Evolutionary conservation across 2,113 vertebrate species (phyloP).

Genomic region (Saccopteryx leptura): DNA sequence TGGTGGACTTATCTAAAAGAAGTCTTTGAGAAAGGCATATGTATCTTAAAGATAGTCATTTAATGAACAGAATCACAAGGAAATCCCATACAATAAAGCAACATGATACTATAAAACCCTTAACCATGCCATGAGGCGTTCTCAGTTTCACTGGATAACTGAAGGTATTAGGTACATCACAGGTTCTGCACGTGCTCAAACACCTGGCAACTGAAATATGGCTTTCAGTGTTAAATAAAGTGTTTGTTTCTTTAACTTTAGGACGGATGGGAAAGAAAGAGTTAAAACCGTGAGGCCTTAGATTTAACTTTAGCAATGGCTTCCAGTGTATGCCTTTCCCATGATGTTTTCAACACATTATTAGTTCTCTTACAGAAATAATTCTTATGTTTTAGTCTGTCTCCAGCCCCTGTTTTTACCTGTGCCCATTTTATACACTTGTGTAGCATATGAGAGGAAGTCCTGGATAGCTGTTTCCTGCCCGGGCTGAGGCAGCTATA

Average conservation of each 20-base stretch:
- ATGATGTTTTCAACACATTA: conserved; percentile 15
- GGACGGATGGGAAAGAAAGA: not conserved
- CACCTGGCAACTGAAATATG: not conserved
- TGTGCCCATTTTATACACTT: not conserved
- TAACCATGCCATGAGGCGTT: not conserved
- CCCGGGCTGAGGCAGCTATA: conserved; percentile 66
- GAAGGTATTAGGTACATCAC: not conserved
- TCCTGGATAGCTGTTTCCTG: conserved; percentile 69
- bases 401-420: not conserved
- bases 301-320: not conserved
- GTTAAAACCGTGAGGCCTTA: not conserved
- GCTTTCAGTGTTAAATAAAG: not conserved
- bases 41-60: not conserved
- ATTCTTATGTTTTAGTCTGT: not conserved
- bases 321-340: not conserved
- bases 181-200: fast-evolving
- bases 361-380: conserved; percentile 35
- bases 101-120: not conserved
- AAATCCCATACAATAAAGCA: not conserved
- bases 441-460: conserved; percentile 63
- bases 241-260: conserved; percentile 10
- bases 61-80: not conserved
- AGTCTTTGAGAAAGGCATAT: not conserved
- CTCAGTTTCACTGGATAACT: not conserved
- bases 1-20: not conserved